A percentile compares a stretch with the other conserved stretches of the same genome.
phyloP scores from a whole-genome alignment of 2,888 invertebrate species.

The Chouioia cunea region DNA sequence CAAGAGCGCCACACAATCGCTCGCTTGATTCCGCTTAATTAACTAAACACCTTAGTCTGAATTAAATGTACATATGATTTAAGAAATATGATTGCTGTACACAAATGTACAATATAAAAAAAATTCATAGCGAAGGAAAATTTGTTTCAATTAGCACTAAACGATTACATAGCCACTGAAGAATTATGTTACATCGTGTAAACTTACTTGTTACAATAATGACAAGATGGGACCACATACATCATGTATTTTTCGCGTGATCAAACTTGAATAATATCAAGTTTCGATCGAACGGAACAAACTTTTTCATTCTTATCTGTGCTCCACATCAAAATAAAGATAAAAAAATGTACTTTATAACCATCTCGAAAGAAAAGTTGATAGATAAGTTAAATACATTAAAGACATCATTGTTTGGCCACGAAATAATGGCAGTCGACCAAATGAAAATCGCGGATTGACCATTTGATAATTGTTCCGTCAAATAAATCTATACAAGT shows the following conservation, averaged over 20 bases:
- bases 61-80: conserved; percentile 44
- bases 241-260: conserved; percentile 21
- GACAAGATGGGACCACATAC: conserved; percentile 41
- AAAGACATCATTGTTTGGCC: too few relatives aligned
- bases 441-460: too few relatives aligned
- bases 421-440: too few relatives aligned
- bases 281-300: conserved; percentile 32
- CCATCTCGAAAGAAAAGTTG: too few relatives aligned
- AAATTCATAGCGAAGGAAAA: conserved; percentile 36
- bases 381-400: too few relatives aligned
- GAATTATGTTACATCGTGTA: conserved; percentile 41
- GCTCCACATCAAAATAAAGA: conserved; percentile 3
- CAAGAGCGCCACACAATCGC: conserved; percentile 25
- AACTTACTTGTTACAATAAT: conserved; percentile 41
- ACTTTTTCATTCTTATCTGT: conserved; percentile 26
- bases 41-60: conserved; percentile 32
- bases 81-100: conserved; percentile 42
- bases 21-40: conserved; percentile 24
- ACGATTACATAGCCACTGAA: conserved; percentile 41
- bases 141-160: conserved; percentile 25
- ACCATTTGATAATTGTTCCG: too few relatives aligned
- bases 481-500: too few relatives aligned
- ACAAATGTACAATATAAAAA: conserved; percentile 44
- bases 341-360: too few relatives aligned
- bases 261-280: conserved; percentile 22